Base-by-base conservation (phyloP, 1,140 invertebrate genomes). In the Whitmania pigra region DNA sequence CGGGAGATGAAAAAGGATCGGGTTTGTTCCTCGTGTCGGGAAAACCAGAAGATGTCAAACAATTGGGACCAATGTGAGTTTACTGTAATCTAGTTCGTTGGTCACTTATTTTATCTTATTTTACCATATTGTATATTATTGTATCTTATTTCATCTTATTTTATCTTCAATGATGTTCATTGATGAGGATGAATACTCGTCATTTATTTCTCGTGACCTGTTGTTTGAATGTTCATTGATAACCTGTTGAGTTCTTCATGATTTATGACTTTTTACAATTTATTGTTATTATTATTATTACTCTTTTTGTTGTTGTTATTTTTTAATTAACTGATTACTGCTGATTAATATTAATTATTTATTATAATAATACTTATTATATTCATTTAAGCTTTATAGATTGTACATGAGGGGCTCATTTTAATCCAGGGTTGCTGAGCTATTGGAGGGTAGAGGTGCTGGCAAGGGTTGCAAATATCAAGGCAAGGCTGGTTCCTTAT, bases 1-100 rank as follows among this genome's bases (percentile, higher is more conserved):
- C 87, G 15, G 88, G 88, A 27, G 89, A 90, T 75, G 86, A 87
- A 3, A 87, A 87, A 76, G 86, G 84, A 57, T 79, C 83, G 6
- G 88, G 87, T 53, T 75, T 79, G 75, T 85, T 90, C 76, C 80
- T 89, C 2, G 79, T 89, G 5, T 85, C 86, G 77, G 87, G 87
- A 7, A 72, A 81, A 67, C 77, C 83, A 22, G 76, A 80, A 15
- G 69, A 79, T n/a, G 79, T 87, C n/a, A 27, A 77, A 36, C 75
- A 82, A 71, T 74, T 87, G 13, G 84, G 85, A 40, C 81, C 82
- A 2, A 82, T 82, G 81, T 86, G 80, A 76, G 57, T 54, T 63
- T 22, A 2, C n/a, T n/a, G n/a, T 0, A 63, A 15, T 63, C 18
- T 6, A 36, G 2, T 36, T 3, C 31, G 31, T 36, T 36, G 31